Evolutionary conservation across 2,888 invertebrate species (phyloP).

Genomic region (Rhamphomyia laevipes): DNA sequence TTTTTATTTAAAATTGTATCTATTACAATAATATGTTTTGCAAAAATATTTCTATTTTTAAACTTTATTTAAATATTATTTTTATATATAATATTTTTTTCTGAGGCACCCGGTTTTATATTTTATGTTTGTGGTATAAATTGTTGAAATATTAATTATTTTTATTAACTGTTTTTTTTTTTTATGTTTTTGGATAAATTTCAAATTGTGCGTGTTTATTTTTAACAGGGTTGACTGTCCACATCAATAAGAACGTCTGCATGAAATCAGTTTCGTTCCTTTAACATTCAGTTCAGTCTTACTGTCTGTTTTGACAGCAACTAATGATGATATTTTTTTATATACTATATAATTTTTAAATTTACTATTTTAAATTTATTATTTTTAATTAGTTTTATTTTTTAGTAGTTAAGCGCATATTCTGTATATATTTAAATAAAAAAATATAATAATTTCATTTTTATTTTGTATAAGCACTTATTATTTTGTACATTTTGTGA

Average conservation of each 20-base stretch:
- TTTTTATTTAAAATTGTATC: background rate
- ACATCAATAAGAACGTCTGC: too few relatives aligned
- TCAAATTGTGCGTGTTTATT: constrained; percentile 10
- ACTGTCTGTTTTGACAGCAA: too few relatives aligned
- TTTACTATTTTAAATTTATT: too few relatives aligned
- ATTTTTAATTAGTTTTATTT: background rate
- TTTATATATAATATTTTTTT: background rate
- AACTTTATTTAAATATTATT: background rate
- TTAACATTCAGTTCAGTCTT: too few relatives aligned
- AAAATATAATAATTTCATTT: constrained; percentile 6
- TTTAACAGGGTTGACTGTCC: background rate
- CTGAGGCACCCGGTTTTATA: constrained; percentile 1
- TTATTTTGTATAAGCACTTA: constrained; percentile 17
- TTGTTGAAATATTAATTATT: background rate
- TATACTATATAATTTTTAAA: too few relatives aligned
- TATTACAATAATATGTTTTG: background rate
- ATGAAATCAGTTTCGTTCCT: too few relatives aligned
- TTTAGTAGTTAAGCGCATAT: constrained; percentile 5
- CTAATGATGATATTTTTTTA: too few relatives aligned
- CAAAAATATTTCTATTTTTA: background rate
- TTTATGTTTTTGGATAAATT: constrained; percentile 13
- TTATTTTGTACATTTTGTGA: constrained; percentile 11
- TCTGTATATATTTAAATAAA: background rate
- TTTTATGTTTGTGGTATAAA: background rate
- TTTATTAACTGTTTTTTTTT: constrained; percentile 4